Evolutionary conservation across 1,140 invertebrate species (phyloP), one percentile per base, ranked within the genome.

Genomic region (Hesperophylax magnus): DNA sequence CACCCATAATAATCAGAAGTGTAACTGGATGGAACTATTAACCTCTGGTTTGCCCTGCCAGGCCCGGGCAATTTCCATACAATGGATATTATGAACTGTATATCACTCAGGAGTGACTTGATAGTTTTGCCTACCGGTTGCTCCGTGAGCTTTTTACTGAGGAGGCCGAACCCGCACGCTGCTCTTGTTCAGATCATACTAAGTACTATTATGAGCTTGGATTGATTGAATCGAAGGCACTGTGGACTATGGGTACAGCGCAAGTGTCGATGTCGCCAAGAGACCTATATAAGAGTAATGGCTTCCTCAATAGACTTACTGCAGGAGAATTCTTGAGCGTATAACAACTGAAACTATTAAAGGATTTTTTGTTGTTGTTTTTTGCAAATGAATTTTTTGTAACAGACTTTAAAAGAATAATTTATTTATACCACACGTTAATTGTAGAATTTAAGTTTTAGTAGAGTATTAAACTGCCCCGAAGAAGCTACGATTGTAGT

Each of bases 31-130:
- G 81, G 80, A 82, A 77, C 80, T 78, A 75, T 82, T 82, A 80
- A 82, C 81, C 81, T 80, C 78, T 34, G 18, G 39, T 34, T 20
- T 52, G n/a, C 80, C 47, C 58, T 27, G 58, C 63, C 78, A 53
- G 53, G 67, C 76, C 74, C 27, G 27, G 61, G 60, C 78, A 60
- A 83, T 83, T 81, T 80, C 75, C 75, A 83, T 83, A 83, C 82
- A 83, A 83, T 83, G 79, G 82, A 75, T 76, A 54, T 81, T 83
- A 81, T 83, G 82, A 83, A 78, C 74, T 79, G 82, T 83, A 83
- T 80, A 83, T 83, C 79, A 78, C 79, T 76, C 77, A 76, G 82
- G 78, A 83, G 82, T 81, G 82, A 81, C 79, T 83, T 78, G 78
- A 81, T 83, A 80, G 72, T 79, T 83, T 77, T 79, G 75, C 76